A percentile compares a stretch with the other conserved stretches of the same genome.
Conservation (phyloP, 1,140 invertebrate genomes). For the Meteorus sp. region DNA sequence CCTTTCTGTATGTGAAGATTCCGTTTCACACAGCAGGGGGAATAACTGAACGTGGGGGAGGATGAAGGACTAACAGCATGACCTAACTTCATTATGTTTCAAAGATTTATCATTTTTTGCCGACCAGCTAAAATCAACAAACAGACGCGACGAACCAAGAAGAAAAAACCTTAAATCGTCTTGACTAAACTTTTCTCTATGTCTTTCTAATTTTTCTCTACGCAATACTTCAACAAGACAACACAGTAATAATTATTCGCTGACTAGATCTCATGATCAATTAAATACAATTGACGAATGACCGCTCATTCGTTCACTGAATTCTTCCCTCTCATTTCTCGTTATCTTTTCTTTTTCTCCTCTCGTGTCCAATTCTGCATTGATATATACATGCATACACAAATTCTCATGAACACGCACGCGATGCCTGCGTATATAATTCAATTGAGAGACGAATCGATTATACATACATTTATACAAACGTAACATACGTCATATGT, state of each 20-base stretch:
- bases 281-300: conserved; percentile 51
- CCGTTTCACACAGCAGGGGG: conserved; percentile 19
- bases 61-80: too few species aligned
- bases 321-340: conserved; percentile 25
- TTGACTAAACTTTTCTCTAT: too few species aligned
- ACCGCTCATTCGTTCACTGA: conserved; percentile 32
- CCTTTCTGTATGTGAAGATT: conserved; percentile 1
- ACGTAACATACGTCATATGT: too few species aligned
- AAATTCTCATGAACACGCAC: conserved; percentile 7
- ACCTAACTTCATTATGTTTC: too few species aligned
- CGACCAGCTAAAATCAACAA: not conserved
- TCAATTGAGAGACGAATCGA: conserved; percentile 6
- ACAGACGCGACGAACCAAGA: too few species aligned
- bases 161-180: not conserved
- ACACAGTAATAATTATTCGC: conserved; percentile 30
- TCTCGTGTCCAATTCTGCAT: too few species aligned
- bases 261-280: conserved; percentile 38
- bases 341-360: not conserved
- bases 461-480: not conserved
- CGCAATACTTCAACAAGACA: not conserved
- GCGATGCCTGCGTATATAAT: conserved; percentile 10
- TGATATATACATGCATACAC: too few species aligned
- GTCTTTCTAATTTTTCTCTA: conserved; percentile 19
- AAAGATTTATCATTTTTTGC: not conserved
- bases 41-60: too few species aligned